These are phyloP conservation scores for Megalonaias nervosa DNA, from an alignment of 1,140 invertebrate species.

Conservation along the genomic window DNA sequence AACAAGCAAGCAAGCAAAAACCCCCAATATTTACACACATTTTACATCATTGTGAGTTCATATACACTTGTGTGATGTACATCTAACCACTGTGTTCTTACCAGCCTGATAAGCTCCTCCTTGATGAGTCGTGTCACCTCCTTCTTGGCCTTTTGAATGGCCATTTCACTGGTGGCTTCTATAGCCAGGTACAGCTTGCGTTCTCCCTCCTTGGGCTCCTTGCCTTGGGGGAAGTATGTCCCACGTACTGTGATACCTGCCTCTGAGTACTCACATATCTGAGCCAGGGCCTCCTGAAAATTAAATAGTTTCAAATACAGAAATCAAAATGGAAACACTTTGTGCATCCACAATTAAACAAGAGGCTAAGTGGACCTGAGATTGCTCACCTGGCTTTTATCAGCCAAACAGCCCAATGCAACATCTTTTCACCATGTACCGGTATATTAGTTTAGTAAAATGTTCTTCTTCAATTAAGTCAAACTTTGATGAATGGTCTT, in stretches of 20 bases:
- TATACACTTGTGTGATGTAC: background rate
- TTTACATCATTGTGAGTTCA: background rate
- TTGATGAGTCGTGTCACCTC: constrained; percentile 99
- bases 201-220: constrained; percentile 88
- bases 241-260: constrained; percentile 98
- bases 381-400: no score
- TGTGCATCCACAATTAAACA: no score
- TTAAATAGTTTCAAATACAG: no score
- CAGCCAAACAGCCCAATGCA: no score
- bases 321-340: no score
- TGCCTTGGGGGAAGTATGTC: constrained; percentile 86
- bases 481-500: no score
- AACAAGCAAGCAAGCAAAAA: background rate
- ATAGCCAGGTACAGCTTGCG: constrained; percentile 98
- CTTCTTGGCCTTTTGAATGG: constrained; percentile 97
- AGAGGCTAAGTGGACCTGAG: no score
- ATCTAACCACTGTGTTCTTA: constrained; percentile 73
- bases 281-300: constrained; percentile 91
- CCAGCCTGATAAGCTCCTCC: constrained; percentile 95
- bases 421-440: no score
- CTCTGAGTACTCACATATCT: constrained; percentile 99
- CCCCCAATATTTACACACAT: background rate
- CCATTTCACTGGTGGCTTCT: constrained; percentile 96
- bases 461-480: no score
- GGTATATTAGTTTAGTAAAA: no score